phyloP scores from a whole-genome alignment of 2,888 invertebrate genomes.

The Liodrosophila aerea region DNA sequence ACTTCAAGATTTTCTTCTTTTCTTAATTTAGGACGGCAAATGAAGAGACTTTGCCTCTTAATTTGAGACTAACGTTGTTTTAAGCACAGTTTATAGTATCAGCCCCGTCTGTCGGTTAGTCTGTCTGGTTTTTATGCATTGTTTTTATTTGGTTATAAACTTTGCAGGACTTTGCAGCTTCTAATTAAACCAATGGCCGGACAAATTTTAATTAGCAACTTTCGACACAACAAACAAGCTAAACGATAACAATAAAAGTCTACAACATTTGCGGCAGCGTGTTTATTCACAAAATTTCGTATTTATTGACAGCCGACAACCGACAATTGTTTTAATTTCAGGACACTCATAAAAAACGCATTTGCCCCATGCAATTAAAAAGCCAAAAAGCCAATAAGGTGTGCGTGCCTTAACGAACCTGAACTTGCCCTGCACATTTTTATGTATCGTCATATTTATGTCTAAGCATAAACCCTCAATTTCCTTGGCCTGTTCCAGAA shows the following conservation, averaged over 20 bases:
- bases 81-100: conserved; percentile 12
- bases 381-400: conserved; percentile 68
- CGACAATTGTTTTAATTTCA: conserved; percentile 70
- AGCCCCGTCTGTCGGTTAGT: no score
- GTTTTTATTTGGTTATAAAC: conserved; percentile 55
- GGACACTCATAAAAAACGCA: conserved; percentile 54
- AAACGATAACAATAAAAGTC: conserved; percentile 45
- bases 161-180: conserved; percentile 45
- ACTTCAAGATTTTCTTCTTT: neutral
- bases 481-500: conserved; percentile 15
- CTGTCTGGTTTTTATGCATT: conserved; percentile 1
- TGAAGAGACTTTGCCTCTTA: no score
- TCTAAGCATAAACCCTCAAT: conserved; percentile 35
- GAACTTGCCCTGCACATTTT: conserved; percentile 55
- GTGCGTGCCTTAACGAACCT: conserved; percentile 37
- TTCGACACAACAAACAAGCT: conserved; percentile 12
- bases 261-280: conserved; percentile 45
- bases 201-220: conserved; percentile 70
- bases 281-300: conserved; percentile 55
- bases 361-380: conserved; percentile 67
- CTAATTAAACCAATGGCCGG: conserved; percentile 67
- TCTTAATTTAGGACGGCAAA: no score
- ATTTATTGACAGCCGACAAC: conserved; percentile 45
- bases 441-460: conserved; percentile 65
- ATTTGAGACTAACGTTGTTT: neutral